Base-by-base conservation (phyloP, 2,113 vertebrate genomes). In the Ibidorhyncha struthersii region DNA sequence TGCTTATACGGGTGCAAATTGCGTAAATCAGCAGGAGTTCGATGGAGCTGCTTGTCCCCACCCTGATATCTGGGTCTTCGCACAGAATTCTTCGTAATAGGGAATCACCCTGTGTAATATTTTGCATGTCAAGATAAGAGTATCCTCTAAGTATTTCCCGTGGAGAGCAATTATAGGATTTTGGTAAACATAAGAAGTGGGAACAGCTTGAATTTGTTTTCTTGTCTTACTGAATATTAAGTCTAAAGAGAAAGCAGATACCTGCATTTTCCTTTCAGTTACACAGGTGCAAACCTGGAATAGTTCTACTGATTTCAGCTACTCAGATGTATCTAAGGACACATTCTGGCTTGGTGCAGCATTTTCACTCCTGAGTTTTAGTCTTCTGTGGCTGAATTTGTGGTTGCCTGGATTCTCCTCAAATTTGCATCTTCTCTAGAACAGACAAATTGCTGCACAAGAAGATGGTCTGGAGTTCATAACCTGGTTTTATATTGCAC, bases 161-260 rank as follows among this genome's bases (percentile, higher is more conserved):
- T 77, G 67, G 82, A 96, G 82, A 87, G 84, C 93, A 96, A 63
- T 96, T 88, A 91, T 71, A 97, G 91, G 82, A 88, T 97, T 98
- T 98, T 85, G 29, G 30, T 93, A 96, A 97, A 96, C 90, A 45
- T 65, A 92, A 86, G 93, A 97, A 98, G 85, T 96, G 85, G 95
- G 96, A 98, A 91, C 94, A 96, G 88, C 91, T 69, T 97, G 93
- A 66, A 73, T 73, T 90, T 84, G 72, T 92, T 92, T 97, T 88
- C 11, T 12, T 78, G 65, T 62, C 30, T 62, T 84, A 45, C 12
- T 73, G 72, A 80, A 23, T 52, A 47, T 65, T 45, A 43, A 86
- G 34, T 71, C 52, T 56, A 41, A 86, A 89, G 65, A 29, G 65
- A 84, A 91, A 82, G 73, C 72, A 91, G 93, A 40, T 84, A 91